Evolutionary conservation across 2,797 vertebrate genomes (phyloP).

Genomic region (Gymnoscopelus microlampas): DNA sequence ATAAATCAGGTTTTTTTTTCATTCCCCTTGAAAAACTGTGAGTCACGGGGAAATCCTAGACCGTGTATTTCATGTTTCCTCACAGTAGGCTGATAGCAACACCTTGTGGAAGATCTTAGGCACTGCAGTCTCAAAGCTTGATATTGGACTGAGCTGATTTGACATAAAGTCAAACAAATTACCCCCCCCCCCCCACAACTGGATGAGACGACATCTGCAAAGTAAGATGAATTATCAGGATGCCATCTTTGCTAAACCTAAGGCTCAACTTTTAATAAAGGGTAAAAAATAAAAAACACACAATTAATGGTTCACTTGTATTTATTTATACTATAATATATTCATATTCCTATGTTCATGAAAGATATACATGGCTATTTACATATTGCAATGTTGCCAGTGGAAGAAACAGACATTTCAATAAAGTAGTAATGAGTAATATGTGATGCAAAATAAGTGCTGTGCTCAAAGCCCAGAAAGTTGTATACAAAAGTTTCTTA

Average conservation of each 20-base stretch:
- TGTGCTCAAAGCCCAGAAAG: slow-evolving; percentile 60
- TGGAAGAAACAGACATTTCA: slow-evolving; percentile 70
- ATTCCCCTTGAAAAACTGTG: too few relatives aligned
- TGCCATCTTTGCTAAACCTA: too few relatives aligned
- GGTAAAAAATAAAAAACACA: background rate
- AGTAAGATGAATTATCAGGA: too few relatives aligned
- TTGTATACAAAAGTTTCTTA: slow-evolving; percentile 34
- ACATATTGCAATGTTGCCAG: slow-evolving; percentile 74
- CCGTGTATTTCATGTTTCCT: too few relatives aligned
- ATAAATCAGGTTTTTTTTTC: too few relatives aligned
- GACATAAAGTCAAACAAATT: background rate
- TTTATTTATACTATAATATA: slow-evolving; percentile 80
- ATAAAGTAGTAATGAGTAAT: slow-evolving; percentile 63
- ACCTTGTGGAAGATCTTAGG: slow-evolving; percentile 34
- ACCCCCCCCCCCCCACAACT: background rate
- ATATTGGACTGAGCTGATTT: background rate
- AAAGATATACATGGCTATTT: slow-evolving; percentile 78
- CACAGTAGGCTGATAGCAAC: slow-evolving; percentile 5
- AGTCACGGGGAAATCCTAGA: too few relatives aligned
- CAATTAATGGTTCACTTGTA: slow-evolving; percentile 42
- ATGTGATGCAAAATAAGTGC: slow-evolving; percentile 65
- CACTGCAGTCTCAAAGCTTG: background rate
- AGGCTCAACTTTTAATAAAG: background rate
- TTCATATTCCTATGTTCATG: slow-evolving; percentile 74
- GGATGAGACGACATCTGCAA: slow-evolving; percentile 5